phyloP scores from a whole-genome alignment of 2,113 vertebrate genomes.

The Meleagris gallopavo region DNA sequence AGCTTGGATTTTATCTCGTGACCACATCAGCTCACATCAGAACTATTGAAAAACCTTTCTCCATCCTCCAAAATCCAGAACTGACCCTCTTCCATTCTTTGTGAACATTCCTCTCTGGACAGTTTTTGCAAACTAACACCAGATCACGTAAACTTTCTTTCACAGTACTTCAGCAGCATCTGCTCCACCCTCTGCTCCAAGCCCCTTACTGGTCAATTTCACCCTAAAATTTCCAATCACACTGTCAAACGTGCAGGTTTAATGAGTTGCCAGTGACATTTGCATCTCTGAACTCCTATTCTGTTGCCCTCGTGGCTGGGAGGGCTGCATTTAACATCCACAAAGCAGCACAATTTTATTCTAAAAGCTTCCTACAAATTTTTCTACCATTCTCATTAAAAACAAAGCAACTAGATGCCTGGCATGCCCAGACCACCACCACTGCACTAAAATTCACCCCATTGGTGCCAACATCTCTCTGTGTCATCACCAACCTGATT shows the following conservation, averaged over 20 bases:
- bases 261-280: background rate
- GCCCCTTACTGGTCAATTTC: background rate
- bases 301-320: background rate
- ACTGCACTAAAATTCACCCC: background rate
- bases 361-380: background rate
- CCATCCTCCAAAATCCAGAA: background rate
- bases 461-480: background rate
- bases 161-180: background rate
- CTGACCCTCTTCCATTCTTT: background rate
- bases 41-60: background rate
- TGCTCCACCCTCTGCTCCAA: background rate
- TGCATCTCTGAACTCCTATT: background rate
- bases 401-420: background rate
- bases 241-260: background rate
- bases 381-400: background rate
- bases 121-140: background rate
- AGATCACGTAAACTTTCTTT: background rate
- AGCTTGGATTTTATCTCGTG: background rate
- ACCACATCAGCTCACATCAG: background rate
- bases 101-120: fast-evolving
- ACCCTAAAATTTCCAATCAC: background rate
- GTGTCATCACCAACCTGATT: background rate
- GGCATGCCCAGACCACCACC: background rate
- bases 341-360: background rate
- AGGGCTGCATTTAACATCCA: background rate